These are phyloP conservation scores for Dendrocincla fuliginosa DNA, from an alignment of 2,797 vertebrate genomes.

Conservation along the genomic window DNA sequence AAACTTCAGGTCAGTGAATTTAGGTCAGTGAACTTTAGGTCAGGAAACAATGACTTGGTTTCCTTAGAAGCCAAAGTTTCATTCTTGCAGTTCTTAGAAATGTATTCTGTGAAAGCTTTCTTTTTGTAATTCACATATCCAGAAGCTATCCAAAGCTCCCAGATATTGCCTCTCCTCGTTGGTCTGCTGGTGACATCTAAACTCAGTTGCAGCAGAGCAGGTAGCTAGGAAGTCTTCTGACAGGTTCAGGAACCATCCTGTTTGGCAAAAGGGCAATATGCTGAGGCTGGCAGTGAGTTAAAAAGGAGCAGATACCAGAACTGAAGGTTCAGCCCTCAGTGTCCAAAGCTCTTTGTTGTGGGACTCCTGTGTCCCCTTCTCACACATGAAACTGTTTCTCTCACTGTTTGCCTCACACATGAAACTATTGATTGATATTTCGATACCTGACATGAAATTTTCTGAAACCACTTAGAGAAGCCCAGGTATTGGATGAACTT, in stretches of 20 bases:
- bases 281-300: background rate
- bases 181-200: background rate
- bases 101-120: background rate
- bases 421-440: background rate
- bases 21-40: background rate
- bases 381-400: background rate
- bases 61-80: background rate
- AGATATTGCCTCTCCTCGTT: background rate
- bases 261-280: background rate
- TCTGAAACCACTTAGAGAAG: background rate
- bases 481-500: background rate
- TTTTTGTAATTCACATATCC: background rate
- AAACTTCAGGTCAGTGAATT: background rate
- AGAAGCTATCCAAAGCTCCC: background rate
- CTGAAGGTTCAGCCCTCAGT: background rate
- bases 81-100: background rate
- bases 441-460: background rate
- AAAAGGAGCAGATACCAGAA: background rate
- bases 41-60: background rate
- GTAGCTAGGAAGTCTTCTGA: background rate
- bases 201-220: background rate
- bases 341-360: background rate
- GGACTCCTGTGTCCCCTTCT: fast-evolving
- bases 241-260: background rate
- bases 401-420: background rate